phyloP scores from a whole-genome alignment of 2,797 vertebrate genomes.

The Pseudochirops cupreus region DNA sequence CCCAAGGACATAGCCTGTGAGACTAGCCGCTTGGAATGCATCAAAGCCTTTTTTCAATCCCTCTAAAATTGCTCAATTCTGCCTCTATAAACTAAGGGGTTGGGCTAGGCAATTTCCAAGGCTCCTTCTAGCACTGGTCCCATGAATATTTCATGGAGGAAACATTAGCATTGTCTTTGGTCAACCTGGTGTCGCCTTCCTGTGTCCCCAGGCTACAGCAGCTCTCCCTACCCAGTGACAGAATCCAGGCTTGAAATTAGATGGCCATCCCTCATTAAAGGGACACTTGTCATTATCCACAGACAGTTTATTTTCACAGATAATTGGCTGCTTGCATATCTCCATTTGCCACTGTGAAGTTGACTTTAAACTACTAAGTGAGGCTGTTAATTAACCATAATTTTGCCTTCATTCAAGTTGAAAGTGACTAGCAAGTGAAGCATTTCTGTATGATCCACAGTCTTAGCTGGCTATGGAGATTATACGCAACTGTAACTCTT shows the following conservation, averaged over 20 bases:
- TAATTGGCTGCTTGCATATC: not conserved
- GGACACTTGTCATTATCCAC: not conserved
- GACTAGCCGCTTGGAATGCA: not conserved
- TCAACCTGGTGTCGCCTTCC: not conserved
- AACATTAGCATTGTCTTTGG: slow-evolving; percentile 23
- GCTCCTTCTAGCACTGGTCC: not conserved
- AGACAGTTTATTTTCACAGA: slow-evolving; percentile 41
- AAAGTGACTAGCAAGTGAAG: slow-evolving; percentile 57
- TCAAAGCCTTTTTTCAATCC: not conserved
- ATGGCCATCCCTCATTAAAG: rapidly evolving
- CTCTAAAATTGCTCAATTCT: not conserved
- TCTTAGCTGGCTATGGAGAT: slow-evolving; percentile 58
- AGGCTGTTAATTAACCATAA: slow-evolving; percentile 66
- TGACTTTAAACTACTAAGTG: slow-evolving; percentile 1
- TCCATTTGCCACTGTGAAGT: slow-evolving; percentile 25
- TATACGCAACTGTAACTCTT: not conserved
- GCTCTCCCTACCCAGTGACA: not conserved
- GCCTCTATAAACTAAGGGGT: not conserved
- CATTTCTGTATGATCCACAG: slow-evolving; percentile 41
- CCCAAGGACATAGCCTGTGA: not conserved
- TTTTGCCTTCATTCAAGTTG: slow-evolving; percentile 52
- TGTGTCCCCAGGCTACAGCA: not conserved
- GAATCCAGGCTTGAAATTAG: not conserved
- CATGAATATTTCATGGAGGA: slow-evolving; percentile 39
- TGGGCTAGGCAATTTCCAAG: not conserved